Conservation (phyloP, 2,113 vertebrate species). For the Acinonyx jubatus region DNA sequence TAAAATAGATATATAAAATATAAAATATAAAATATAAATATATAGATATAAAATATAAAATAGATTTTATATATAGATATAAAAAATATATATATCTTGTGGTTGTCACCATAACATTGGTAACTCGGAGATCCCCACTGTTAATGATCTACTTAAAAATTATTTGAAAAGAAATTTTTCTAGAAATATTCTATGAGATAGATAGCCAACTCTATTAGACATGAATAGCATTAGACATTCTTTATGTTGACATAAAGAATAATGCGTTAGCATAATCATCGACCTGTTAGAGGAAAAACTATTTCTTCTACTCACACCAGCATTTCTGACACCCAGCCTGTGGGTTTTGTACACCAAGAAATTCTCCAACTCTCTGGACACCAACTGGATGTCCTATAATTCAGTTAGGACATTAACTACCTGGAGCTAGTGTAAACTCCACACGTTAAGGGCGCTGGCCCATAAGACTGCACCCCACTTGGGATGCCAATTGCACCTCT, state of each 20-base stretch:
- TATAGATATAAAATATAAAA: too few species aligned
- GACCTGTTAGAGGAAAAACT: not conserved
- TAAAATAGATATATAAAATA: too few species aligned
- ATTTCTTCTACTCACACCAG: not conserved
- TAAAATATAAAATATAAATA: too few species aligned
- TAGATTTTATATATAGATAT: too few species aligned
- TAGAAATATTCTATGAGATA: not conserved
- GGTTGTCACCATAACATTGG: not conserved
- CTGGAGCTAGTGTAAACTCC: not conserved
- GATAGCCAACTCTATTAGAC: not conserved
- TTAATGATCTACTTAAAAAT: conserved; percentile 11
- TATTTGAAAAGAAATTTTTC: conserved; percentile 1
- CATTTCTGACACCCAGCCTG: not conserved
- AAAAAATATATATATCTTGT: not conserved
- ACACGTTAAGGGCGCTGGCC: not conserved
- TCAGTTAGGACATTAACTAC: not conserved
- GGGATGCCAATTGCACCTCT: not conserved
- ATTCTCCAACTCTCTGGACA: not conserved
- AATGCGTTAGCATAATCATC: not conserved
- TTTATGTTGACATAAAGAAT: not conserved
- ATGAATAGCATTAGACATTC: not conserved
- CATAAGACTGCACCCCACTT: not conserved
- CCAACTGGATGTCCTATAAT: not conserved
- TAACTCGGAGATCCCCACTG: not conserved
- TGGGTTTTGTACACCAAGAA: not conserved